Conservation (phyloP, 2,888 invertebrate species). For the Linnaemya vulpina region DNA sequence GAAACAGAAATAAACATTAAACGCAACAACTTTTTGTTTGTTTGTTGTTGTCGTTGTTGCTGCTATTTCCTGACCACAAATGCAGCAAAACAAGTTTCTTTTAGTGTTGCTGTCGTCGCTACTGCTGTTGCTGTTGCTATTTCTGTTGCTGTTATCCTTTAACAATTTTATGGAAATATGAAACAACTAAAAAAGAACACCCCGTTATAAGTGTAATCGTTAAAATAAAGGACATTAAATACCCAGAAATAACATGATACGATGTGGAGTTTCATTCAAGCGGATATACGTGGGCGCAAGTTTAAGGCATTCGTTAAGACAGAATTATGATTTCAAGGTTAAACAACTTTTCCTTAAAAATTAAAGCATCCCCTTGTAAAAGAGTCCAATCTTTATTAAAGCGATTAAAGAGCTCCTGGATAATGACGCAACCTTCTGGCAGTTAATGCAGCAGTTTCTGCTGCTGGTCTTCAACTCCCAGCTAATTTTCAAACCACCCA, state of each 20-base stretch:
- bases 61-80: conserved; percentile 75
- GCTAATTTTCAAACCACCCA: neutral
- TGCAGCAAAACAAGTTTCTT: conserved; percentile 69
- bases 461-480: neutral
- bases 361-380: no score
- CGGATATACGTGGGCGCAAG: conserved; percentile 28
- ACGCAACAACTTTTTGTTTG: conserved; percentile 65
- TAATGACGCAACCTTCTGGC: no score
- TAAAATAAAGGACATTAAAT: conserved; percentile 66
- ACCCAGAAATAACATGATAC: conserved; percentile 44
- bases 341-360: neutral
- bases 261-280: conserved; percentile 22
- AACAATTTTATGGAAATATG: conserved; percentile 21
- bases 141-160: conserved; percentile 42
- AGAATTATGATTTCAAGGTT: neutral
- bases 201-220: conserved; percentile 51
- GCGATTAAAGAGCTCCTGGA: no score
- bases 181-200: conserved; percentile 5
- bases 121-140: neutral
- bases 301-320: neutral
- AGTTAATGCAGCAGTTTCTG: no score
- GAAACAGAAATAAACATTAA: conserved; percentile 63
- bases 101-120: neutral
- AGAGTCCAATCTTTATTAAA: no score
- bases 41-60: conserved; percentile 21